phyloP scores from a whole-genome alignment of 2,888 invertebrate genomes.

The Ormyrus nitidulus region DNA sequence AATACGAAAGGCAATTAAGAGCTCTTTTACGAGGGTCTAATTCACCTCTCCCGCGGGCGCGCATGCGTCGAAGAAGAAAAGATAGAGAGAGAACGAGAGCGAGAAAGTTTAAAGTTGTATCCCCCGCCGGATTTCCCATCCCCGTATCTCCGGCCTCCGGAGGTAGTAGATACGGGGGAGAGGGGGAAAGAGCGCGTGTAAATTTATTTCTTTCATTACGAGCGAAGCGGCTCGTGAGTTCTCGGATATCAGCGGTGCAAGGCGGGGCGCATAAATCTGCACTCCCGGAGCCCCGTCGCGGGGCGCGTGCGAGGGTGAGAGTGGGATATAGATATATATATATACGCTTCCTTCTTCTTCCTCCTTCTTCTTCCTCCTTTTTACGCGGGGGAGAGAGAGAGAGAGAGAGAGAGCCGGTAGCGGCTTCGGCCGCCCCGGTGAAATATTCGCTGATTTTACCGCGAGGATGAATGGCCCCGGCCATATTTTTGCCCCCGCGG shows the following conservation, averaged over 20 bases:
- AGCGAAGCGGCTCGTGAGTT: conserved; percentile 73
- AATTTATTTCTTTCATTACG: conserved; percentile 76
- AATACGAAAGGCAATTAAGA: conserved; percentile 53
- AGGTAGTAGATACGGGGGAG: background rate
- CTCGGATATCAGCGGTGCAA: conserved; percentile 74
- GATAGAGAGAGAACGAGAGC: conserved; percentile 24
- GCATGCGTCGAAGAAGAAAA: conserved; percentile 55
- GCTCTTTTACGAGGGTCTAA: conserved; percentile 57
- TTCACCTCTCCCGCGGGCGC: conserved; percentile 36
- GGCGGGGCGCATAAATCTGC: conserved; percentile 74
- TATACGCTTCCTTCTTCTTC: conserved; percentile 41
- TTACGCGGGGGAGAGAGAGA: conserved; percentile 42
- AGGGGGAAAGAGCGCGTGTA: conserved; percentile 60
- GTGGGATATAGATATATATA: conserved; percentile 52
- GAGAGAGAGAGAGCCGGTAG: conserved; percentile 11
- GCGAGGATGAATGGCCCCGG: conserved; percentile 68
- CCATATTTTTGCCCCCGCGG: conserved; percentile 63
- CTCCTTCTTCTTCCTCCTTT: conserved; percentile 51
- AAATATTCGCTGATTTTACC: conserved; percentile 73
- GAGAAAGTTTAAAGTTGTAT: conserved; percentile 51
- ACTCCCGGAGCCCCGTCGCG: conserved; percentile 63
- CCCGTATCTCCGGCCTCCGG: conserved; percentile 46
- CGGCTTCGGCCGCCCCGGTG: conserved; percentile 63
- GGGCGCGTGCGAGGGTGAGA: conserved; percentile 59
- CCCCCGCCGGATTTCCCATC: conserved; percentile 58